A percentile compares a stretch with the other conserved stretches of the same genome.
phyloP scores from a whole-genome alignment of 1,140 invertebrate species.

The Holotrichia oblita region DNA sequence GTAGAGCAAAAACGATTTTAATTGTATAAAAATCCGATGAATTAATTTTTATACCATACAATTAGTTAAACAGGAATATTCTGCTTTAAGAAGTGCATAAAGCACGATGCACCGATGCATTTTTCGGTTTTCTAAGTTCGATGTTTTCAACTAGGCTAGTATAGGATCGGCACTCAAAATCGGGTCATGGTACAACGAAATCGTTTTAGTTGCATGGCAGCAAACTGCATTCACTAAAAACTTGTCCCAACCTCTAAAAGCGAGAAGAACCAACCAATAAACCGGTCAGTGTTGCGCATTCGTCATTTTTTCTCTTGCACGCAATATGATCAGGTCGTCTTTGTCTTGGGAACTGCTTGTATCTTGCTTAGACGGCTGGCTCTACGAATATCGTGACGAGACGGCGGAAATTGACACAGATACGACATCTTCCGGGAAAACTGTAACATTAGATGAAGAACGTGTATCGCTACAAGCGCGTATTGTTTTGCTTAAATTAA shows the following conservation, averaged over 20 bases:
- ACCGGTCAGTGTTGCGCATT: slow-evolving; percentile 55
- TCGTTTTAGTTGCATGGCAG: slow-evolving; percentile 57
- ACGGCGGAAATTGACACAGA: neutral
- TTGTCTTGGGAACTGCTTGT: slow-evolving; percentile 43
- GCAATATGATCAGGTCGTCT: slow-evolving; percentile 44
- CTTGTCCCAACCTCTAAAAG: slow-evolving; percentile 57
- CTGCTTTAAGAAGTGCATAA: neutral
- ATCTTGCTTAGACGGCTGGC: neutral
- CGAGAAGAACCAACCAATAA: slow-evolving; percentile 57
- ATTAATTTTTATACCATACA: neutral
- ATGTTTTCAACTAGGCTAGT: slow-evolving; percentile 58
- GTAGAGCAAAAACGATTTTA: neutral
- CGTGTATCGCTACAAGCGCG: too few species aligned
- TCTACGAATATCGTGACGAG: neutral
- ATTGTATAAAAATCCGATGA: neutral
- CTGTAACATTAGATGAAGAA: neutral
- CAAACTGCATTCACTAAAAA: slow-evolving; percentile 58
- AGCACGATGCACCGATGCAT: slow-evolving; percentile 22
- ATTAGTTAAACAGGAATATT: neutral
- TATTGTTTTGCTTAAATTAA: too few species aligned
- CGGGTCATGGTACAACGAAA: slow-evolving; percentile 61
- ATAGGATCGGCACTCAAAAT: slow-evolving; percentile 56
- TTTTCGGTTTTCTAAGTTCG: slow-evolving; percentile 28
- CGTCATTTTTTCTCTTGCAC: slow-evolving; percentile 53
- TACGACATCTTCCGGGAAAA: slow-evolving; percentile 5